Base-by-base conservation (phyloP, 2,888 invertebrate genomes). In the Crematogaster levior region DNA sequence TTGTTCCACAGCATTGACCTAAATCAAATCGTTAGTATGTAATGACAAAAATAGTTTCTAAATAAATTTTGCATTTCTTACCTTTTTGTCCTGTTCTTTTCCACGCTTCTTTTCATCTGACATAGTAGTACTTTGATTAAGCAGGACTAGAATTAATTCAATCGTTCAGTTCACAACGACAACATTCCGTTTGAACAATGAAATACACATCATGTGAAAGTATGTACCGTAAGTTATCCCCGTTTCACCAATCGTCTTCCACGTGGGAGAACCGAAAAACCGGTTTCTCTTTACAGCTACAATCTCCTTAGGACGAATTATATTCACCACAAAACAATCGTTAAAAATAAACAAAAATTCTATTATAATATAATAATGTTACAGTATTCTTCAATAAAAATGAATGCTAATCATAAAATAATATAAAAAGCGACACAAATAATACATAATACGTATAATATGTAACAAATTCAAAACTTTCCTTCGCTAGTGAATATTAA, bases 211-310 rank as follows among this genome's bases (percentile, higher is more conserved):
- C 48, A 37, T 65, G 83, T 70, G 81, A 88, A 91, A 91, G 91
- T 91, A 43, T 65, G 63, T 43, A 92, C 91, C 92, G 91, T 72
- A 83, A 83, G 70, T 66, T 72, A 83, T 83, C 77, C 65, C 86
- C 89, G 86, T 73, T 84, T 81, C 21, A 30, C 43, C 4, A 63
- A 24, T 60, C 15, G 37, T 15, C 34, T 56, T 79, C 53, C 58
- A 81, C 75, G 66, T 81, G 81, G 48, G 70, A 43, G 48, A 65
- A 27, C 53, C 61, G 48, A 24, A 73, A 43, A 85, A 86, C 81
- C 83, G 80, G 82, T 88, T 88, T 79, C 53, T 56, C 72, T 56
- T 56, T 51, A 51, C 9, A 48, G 46, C 1, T 56, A 27, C 3
- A 40, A 77, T 70, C 6, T 34, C 6, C 18, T 46, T 6, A 37